phyloP scores from a whole-genome alignment of 1,140 invertebrate species.

The Teleogryllus occipitalis region DNA sequence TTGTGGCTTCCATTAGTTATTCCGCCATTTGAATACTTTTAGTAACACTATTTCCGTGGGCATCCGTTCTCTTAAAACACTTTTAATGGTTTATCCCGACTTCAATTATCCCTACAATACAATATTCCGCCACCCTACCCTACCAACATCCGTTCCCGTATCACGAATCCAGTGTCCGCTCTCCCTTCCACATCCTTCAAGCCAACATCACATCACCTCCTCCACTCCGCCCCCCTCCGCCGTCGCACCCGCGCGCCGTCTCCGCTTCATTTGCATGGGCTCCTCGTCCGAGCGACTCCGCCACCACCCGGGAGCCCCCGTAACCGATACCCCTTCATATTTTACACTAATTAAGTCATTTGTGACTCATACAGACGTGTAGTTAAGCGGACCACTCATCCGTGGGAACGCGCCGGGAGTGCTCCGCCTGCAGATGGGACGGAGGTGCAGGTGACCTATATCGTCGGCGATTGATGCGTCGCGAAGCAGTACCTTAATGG shows the following conservation, averaged over 20 bases:
- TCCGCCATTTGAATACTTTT: too few species aligned
- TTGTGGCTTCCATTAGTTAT: too few species aligned
- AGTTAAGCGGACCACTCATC: neutral
- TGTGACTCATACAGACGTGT: neutral
- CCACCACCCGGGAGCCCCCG: neutral
- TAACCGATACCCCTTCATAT: neutral
- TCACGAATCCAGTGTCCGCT: neutral
- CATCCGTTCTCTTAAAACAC: too few species aligned
- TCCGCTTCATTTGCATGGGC: neutral
- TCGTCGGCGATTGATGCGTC: neutral
- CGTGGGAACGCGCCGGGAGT: neutral
- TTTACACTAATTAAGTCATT: conserved; percentile 6
- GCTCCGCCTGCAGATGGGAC: neutral
- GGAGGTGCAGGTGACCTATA: neutral
- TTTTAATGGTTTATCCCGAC: too few species aligned
- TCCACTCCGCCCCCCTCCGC: too few species aligned
- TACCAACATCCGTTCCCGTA: neutral
- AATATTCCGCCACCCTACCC: neutral
- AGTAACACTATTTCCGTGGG: too few species aligned
- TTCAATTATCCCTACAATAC: too few species aligned
- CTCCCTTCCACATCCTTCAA: neutral
- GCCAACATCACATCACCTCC: too few species aligned
- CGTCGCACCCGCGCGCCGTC: neutral
- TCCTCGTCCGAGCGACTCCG: neutral
- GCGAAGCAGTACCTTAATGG: neutral